Base-by-base conservation (phyloP, 2,888 invertebrate genomes). In the Eristalis pertinax region DNA sequence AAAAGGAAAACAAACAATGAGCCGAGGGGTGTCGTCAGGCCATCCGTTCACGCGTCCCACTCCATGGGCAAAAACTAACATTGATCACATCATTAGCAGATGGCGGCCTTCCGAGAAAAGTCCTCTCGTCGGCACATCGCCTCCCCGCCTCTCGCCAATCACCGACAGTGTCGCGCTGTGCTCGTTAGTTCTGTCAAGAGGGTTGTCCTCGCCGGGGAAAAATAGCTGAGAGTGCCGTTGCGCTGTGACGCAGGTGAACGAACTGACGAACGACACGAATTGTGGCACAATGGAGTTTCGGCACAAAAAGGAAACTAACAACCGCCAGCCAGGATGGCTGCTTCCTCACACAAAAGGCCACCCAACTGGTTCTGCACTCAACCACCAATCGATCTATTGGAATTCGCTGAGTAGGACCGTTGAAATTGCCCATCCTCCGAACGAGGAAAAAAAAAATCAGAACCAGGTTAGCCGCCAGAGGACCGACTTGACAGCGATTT, bases 211-310 rank as follows among this genome's bases (percentile, higher is more conserved):
- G 1, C 1, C 19, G 38, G 3, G 38, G 38, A 1, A 13, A 38
- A 38, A 32, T 32, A 13, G 38, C 38, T 38, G 38, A 38, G 38
- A 38, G 13, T 38, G 38, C 19, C 50, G 38, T 13, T 13, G 38
- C 13, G 35, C 35, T 1, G 35, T 38, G 38, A 38, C 26, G 13
- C 70, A 78, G 72, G 65, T 78, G 64, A 78, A 64, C n/a, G 64
- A 78, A 72, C 78, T 50, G 22, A 58, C 56, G 63, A 70, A 64
- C 10, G 38, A 70, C 70, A 65, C 72, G 67, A 79, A 79, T 73
- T 62, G 67, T 79, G 65, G 65, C 63, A 35, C 24, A 43, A 32
- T 32, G 58, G 41, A 41, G 63, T 64, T 78, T 29, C 13, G 35
- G 22, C 15, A 11, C 29, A n/a, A 41, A 68, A 65, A 35, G n/a